phyloP scores from a whole-genome alignment of 2,113 vertebrate species.

The Oncorhynchus nerka region DNA sequence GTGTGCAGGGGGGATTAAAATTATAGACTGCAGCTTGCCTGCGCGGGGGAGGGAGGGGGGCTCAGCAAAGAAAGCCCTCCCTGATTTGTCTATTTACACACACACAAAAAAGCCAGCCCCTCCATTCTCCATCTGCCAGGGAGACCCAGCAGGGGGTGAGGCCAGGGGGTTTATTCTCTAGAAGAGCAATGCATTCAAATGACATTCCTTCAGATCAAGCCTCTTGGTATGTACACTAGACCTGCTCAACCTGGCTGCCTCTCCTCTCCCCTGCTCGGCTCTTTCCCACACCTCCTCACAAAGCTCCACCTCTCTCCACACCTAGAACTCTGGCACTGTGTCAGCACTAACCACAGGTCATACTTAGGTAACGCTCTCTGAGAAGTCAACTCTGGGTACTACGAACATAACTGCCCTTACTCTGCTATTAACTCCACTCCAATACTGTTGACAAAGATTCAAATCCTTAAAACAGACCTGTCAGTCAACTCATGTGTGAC shows the following conservation, averaged over 20 bases:
- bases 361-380: slow-evolving; percentile 29
- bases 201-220: slow-evolving; percentile 66
- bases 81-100: slow-evolving; percentile 63
- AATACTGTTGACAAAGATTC: background rate
- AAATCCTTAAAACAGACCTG: background rate
- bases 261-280: slow-evolving; percentile 20
- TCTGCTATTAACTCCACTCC: background rate
- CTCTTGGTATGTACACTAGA: slow-evolving; percentile 60
- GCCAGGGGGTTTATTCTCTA: slow-evolving; percentile 52
- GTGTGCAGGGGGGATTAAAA: slow-evolving; percentile 76
- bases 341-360: slow-evolving; percentile 41
- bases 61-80: slow-evolving; percentile 62
- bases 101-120: slow-evolving; percentile 8
- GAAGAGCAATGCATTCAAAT: slow-evolving; percentile 59
- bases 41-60: slow-evolving; percentile 43
- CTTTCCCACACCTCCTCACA: background rate
- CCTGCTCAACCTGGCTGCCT: slow-evolving; percentile 69
- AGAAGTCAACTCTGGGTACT: slow-evolving; percentile 11
- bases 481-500: background rate
- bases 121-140: slow-evolving; percentile 66
- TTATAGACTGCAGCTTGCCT: slow-evolving; percentile 74
- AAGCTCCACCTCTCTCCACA: slow-evolving; percentile 28
- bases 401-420: background rate
- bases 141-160: slow-evolving; percentile 64
- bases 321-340: slow-evolving; percentile 41